Evolutionary conservation across 2,113 vertebrate genomes (phyloP).

Genomic region (Perca flavescens): DNA sequence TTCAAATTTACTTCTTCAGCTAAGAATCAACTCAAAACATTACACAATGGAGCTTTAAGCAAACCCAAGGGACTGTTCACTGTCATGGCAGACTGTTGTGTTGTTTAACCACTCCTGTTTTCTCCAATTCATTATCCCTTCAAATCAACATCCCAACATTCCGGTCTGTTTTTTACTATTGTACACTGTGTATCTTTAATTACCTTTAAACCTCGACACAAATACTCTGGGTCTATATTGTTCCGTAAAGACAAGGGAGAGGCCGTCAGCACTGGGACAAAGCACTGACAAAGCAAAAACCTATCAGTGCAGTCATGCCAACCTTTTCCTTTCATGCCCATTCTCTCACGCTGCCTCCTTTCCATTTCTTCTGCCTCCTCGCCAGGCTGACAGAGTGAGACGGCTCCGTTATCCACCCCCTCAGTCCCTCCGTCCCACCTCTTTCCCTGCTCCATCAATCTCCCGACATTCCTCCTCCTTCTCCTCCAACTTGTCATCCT

Average conservation of each 20-base stretch:
- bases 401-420: neutral
- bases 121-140: neutral
- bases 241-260: neutral
- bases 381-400: neutral
- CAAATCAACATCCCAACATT: neutral
- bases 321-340: slow-evolving; percentile 13
- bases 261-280: neutral
- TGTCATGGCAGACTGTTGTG: neutral
- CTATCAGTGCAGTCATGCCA: slow-evolving; percentile 21
- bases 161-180: neutral
- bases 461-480: slow-evolving; percentile 26
- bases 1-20: too few relatives aligned
- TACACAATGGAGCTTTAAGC: neutral
- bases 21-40: too few relatives aligned
- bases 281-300: neutral
- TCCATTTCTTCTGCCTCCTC: slow-evolving; percentile 3
- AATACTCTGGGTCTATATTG: neutral
- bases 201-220: neutral
- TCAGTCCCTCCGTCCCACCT: slow-evolving; percentile 20
- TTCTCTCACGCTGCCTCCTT: slow-evolving; percentile 19
- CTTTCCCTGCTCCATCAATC: slow-evolving; percentile 27
- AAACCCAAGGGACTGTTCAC: neutral
- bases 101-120: neutral
- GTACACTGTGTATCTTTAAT: neutral
- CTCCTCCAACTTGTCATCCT: slow-evolving; percentile 28